These are phyloP conservation scores for Egretta garzetta DNA, from an alignment of 2,113 vertebrate species.

Conservation along the genomic window DNA sequence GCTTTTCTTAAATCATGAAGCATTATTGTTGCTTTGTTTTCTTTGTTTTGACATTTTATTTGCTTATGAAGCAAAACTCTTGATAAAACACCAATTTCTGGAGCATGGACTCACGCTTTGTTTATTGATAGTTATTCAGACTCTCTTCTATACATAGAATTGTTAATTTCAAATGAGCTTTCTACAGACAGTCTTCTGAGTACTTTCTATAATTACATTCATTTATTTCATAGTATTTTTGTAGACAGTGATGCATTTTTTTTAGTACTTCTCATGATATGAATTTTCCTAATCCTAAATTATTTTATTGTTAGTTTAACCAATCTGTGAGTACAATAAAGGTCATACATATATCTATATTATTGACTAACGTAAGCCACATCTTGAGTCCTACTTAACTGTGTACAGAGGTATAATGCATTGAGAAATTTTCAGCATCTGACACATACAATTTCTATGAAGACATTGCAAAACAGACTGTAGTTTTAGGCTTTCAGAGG, in stretches of 20 bases:
- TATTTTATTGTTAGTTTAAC: neutral
- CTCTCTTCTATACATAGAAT: neutral
- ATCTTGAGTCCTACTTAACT: neutral
- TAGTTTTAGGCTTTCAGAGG: neutral
- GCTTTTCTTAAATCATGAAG: neutral
- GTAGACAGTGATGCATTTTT: neutral
- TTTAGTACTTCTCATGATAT: neutral
- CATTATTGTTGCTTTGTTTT: constrained; percentile 13
- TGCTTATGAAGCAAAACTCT: constrained; percentile 31
- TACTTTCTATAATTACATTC: neutral
- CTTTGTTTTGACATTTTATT: constrained; percentile 42
- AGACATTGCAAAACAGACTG: neutral
- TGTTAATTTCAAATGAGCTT: constrained; percentile 12
- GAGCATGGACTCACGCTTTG: neutral
- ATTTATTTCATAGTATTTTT: constrained; percentile 6
- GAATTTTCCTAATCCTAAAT: neutral
- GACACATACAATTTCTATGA: neutral
- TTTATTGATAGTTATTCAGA: constrained; percentile 12
- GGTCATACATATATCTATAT: neutral
- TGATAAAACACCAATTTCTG: constrained; percentile 40
- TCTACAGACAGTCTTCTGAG: neutral
- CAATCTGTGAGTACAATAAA: neutral
- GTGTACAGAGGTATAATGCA: neutral
- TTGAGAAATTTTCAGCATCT: neutral
- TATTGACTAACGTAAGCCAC: neutral